Evolutionary conservation across 2,888 invertebrate species (phyloP).

Genomic region (Drosophila tanythrix): DNA sequence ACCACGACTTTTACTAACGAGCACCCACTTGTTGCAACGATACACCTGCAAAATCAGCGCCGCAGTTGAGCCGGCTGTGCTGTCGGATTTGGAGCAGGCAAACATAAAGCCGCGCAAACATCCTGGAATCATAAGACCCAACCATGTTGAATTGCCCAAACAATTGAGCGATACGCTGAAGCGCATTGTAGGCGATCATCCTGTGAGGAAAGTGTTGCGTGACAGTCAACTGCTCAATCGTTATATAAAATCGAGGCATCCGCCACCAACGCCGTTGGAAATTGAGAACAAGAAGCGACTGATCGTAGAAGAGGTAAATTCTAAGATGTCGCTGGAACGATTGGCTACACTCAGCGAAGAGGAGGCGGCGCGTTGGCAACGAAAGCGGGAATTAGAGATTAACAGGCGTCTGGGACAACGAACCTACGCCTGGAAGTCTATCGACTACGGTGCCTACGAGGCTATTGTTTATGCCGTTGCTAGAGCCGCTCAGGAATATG

Average conservation of each 20-base stretch:
- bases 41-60: constrained; percentile 81
- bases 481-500: constrained; percentile 91
- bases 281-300: constrained; percentile 71
- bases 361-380: constrained; percentile 83
- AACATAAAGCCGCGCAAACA: constrained; percentile 88
- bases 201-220: constrained; percentile 86
- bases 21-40: constrained; percentile 50
- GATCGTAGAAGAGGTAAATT: constrained; percentile 75
- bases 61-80: constrained; percentile 66
- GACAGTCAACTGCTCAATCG: constrained; percentile 87
- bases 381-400: constrained; percentile 86
- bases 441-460: constrained; percentile 89
- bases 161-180: constrained; percentile 87
- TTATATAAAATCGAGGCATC: constrained; percentile 88
- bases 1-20: constrained; percentile 32
- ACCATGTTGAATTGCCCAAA: constrained; percentile 87
- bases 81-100: constrained; percentile 70
- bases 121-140: constrained; percentile 88
- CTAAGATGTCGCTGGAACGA: constrained; percentile 66
- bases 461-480: constrained; percentile 89
- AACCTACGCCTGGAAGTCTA: constrained; percentile 90
- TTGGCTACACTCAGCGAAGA: constrained; percentile 81
- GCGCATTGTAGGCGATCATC: constrained; percentile 87
- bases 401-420: constrained; percentile 87
- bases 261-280: constrained; percentile 87